Percentiles rank a stretch among this genome's conserved stretches.
Evolutionary conservation across 1,140 invertebrate species (phyloP).

Genomic region (Vanessa atalanta): DNA sequence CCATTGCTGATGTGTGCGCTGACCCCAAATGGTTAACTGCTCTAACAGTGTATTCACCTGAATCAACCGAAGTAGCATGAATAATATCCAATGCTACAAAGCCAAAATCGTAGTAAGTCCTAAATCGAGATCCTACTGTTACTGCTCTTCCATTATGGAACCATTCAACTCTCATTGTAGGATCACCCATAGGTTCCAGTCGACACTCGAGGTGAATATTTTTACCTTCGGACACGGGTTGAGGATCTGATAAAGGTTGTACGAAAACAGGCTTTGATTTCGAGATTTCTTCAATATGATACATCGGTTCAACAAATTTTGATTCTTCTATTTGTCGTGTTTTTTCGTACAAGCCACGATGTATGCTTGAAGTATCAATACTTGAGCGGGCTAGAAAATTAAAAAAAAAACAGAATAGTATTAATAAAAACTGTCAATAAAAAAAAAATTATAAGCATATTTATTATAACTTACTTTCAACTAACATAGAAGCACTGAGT

Average conservation of each 20-base stretch:
- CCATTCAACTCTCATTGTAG: constrained; percentile 98
- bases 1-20: constrained; percentile 94
- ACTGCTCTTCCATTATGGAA: constrained; percentile 94
- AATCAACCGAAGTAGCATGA: constrained; percentile 92
- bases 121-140: constrained; percentile 93
- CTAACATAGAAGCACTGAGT: constrained; percentile 89
- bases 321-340: constrained; percentile 92
- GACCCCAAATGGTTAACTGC: constrained; percentile 95
- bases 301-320: constrained; percentile 92
- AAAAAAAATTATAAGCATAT: not conserved
- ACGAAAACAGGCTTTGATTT: constrained; percentile 96
- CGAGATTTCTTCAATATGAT: constrained; percentile 95
- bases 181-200: constrained; percentile 96
- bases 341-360: constrained; percentile 91
- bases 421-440: constrained; percentile 3
- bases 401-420: constrained; percentile 42
- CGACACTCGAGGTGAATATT: constrained; percentile 95
- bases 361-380: constrained; percentile 94
- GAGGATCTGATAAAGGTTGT: constrained; percentile 90
- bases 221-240: constrained; percentile 93
- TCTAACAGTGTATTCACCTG: constrained; percentile 95
- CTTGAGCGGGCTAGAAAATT: constrained; percentile 87
- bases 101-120: constrained; percentile 97
- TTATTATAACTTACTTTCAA: constrained; percentile 88
- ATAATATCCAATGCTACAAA: constrained; percentile 95